Base-by-base conservation (phyloP, 64 coral and sea anemone species). In the Dendronephthya gigantea region DNA sequence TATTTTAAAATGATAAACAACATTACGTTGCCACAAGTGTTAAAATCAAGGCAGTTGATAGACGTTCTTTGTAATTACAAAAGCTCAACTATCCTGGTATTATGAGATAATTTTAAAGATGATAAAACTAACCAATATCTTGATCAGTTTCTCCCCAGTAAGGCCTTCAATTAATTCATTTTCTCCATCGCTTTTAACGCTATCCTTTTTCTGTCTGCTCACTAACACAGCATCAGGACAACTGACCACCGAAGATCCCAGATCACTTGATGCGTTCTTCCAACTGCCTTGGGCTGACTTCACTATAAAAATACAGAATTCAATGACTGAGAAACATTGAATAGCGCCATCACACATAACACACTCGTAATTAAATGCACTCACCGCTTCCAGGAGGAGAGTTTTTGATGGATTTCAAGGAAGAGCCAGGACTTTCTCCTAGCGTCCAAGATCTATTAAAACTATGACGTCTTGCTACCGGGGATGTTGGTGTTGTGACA, bases 251-350 rank as follows among this genome's bases (percentile, higher is more conserved):
- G 72, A 79, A 29, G 72, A 79, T 11, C 72, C 72, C 32, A 79
- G 32, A 39, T 79, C 72, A 79, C 72, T 79, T 36, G 72, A 79
- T 6, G 36, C 31, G 22, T 79, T 79, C 9, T 79, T 79, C 55
- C 55, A 62, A 62, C 16, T 5, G 15, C 30, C 9, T 19, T 34
- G 30, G 13, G 1, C 72, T 12, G 72, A 79, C 36, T 79, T 79
- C 28, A 79, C 72, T 79, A 79, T 28, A 79, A 19, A 79, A 79
- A 76, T 31, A 76, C n/a, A n/a, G n/a, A n/a, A n/a, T n/a, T n/a
- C n/a, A n/a, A n/a, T n/a, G n/a, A n/a, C n/a, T n/a, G n/a, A n/a
- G n/a, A n/a, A n/a, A n/a, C n/a, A n/a, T n/a, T n/a, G n/a, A n/a
- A n/a, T n/a, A n/a, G n/a, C n/a, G n/a, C n/a, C n/a, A n/a, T n/a